phyloP scores from a whole-genome alignment of 2,797 vertebrate genomes.

The Dendrocincla tyrannina region DNA sequence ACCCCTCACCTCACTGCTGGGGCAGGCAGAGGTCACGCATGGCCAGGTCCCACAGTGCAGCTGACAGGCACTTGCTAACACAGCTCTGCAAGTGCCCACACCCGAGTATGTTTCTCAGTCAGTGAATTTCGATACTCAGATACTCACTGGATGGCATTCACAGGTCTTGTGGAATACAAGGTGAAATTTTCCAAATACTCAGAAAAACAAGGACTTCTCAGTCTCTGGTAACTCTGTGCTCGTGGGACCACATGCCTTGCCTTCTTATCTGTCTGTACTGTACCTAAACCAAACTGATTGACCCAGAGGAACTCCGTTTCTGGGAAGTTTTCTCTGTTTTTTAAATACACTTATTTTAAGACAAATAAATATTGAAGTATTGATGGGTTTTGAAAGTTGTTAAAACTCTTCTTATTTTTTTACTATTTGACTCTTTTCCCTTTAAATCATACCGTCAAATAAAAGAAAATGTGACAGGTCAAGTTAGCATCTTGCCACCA shows the following conservation, averaged over 20 bases:
- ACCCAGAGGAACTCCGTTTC: not conserved
- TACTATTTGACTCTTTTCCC: not conserved
- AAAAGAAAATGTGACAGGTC: not conserved
- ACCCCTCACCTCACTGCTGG: not conserved
- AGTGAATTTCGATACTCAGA: not conserved
- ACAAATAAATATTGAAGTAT: not conserved
- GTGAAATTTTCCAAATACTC: not conserved
- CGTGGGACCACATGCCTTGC: not conserved
- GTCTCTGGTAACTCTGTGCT: not conserved
- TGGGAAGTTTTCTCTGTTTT: not conserved
- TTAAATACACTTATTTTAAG: not conserved
- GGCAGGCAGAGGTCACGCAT: not conserved
- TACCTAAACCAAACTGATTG: not conserved
- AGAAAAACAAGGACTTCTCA: not conserved
- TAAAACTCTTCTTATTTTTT: not conserved
- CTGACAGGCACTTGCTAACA: not conserved
- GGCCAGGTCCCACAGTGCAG: not conserved
- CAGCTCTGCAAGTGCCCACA: not conserved
- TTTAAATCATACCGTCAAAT: not conserved
- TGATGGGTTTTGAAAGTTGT: not conserved
- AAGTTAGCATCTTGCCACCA: not conserved
- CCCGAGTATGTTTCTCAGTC: not conserved
- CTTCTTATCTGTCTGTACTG: not conserved
- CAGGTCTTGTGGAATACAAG: not conserved
- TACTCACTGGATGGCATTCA: not conserved